A percentile compares a stretch with the other conserved stretches of the same genome.
phyloP scores from a whole-genome alignment of 2,888 invertebrate species.

The Drosophila testacea region DNA sequence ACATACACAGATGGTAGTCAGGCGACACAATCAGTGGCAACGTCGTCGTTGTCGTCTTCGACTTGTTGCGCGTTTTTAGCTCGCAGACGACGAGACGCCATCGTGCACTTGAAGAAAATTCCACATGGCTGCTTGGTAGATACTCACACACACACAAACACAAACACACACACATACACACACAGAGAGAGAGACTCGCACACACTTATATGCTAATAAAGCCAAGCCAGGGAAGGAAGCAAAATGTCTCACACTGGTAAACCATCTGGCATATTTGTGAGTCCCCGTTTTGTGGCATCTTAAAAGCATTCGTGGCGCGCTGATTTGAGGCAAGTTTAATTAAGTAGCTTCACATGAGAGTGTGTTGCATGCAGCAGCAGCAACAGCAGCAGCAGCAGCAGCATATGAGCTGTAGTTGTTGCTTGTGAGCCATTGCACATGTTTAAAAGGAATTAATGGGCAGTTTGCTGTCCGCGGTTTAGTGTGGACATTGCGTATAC shows the following conservation, averaged over 20 bases:
- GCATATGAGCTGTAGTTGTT: not conserved
- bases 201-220: conserved; percentile 42
- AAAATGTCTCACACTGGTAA: conserved; percentile 10
- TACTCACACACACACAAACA: conserved; percentile 13
- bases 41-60: conserved; percentile 21
- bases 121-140: conserved; percentile 23
- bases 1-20: conserved; percentile 40
- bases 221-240: conserved; percentile 4
- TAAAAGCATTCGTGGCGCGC: conserved; percentile 40
- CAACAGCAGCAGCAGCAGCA: not conserved
- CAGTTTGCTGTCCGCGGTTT: conserved; percentile 19
- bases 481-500: conserved; percentile 43
- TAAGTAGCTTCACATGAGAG: conserved; percentile 33
- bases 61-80: conserved; percentile 62
- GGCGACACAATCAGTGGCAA: conserved; percentile 45
- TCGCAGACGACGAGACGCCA: conserved; percentile 60
- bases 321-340: conserved; percentile 53
- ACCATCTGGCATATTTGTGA: conserved; percentile 35
- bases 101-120: conserved; percentile 57
- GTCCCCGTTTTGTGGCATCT: conserved; percentile 34
- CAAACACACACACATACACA: conserved; percentile 7
- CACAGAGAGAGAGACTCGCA: not conserved
- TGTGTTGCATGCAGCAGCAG: not conserved
- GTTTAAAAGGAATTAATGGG: conserved; percentile 35
- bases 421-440: conserved; percentile 7